Evolutionary conservation across 2,797 vertebrate species (phyloP).

Genomic region (Stomatorhinus walkeri): DNA sequence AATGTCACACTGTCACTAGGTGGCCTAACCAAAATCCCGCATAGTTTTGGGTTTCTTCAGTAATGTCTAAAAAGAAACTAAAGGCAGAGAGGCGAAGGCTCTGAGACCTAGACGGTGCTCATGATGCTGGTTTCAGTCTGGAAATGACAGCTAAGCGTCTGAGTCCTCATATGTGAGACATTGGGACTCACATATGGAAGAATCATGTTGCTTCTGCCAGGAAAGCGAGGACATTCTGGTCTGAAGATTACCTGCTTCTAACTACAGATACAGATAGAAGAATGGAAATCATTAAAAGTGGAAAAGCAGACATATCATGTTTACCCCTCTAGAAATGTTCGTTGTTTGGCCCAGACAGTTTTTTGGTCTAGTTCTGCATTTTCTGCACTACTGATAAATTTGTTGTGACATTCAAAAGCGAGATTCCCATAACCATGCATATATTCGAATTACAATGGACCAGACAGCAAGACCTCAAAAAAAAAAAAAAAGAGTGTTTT

Average conservation of each 20-base stretch:
- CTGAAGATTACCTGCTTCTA: conserved; percentile 31
- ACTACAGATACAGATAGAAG: conserved; percentile 19
- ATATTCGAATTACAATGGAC: conserved; percentile 20
- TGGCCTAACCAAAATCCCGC: too few relatives aligned
- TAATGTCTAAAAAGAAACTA: not conserved
- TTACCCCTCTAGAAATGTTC: conserved; percentile 26
- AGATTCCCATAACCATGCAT: conserved; percentile 15
- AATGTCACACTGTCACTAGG: not conserved
- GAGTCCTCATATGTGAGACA: not conserved
- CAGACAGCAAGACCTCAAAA: conserved; percentile 20
- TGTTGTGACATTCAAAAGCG: conserved; percentile 8
- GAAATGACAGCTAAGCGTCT: not conserved
- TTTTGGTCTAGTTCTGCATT: not conserved
- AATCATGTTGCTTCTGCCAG: conserved; percentile 25
- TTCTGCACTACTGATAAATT: not conserved
- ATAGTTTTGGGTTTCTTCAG: not conserved
- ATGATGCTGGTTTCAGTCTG: not conserved
- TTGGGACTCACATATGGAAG: conserved; percentile 16
- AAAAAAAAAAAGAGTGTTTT: not conserved
- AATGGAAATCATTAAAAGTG: conserved; percentile 21
- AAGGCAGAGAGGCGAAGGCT: not conserved
- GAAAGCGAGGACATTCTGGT: conserved; percentile 27
- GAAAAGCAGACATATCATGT: conserved; percentile 32
- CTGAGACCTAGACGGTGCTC: not conserved
- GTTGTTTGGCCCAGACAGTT: conserved; percentile 7